These are phyloP conservation scores for Amblyjoppa fuscipennis DNA, from an alignment of 2,888 invertebrate species.

Conservation along the genomic window DNA sequence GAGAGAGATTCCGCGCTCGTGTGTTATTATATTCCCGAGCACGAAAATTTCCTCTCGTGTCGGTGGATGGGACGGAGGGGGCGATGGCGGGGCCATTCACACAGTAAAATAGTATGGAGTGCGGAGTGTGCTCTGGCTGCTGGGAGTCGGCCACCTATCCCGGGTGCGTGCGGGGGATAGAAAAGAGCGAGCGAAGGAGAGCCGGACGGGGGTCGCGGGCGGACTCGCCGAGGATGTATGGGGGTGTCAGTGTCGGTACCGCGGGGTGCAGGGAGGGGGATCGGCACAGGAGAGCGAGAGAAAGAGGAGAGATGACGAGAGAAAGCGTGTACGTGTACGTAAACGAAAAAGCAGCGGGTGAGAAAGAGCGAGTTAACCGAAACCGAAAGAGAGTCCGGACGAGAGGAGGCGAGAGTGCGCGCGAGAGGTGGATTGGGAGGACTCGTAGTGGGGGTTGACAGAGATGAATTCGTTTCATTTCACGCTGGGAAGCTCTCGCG, in stretches of 20 bases:
- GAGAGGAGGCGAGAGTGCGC: constrained; percentile 53
- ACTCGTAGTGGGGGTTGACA: constrained; percentile 83
- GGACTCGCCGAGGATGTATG: constrained; percentile 70
- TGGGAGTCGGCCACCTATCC: constrained; percentile 69
- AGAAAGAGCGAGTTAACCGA: constrained; percentile 65
- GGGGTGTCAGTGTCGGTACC: constrained; percentile 51
- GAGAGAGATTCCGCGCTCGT: constrained; percentile 40
- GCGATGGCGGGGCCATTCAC: constrained; percentile 45
- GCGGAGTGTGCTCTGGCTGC: constrained; percentile 27
- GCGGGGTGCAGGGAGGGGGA: constrained; percentile 38
- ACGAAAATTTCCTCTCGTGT: constrained; percentile 55
- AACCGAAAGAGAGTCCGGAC: constrained; percentile 58
- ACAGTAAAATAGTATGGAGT: constrained; percentile 64
- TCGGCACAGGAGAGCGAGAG: constrained; percentile 61
- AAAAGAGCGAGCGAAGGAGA: constrained; percentile 73
- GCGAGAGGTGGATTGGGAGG: constrained; percentile 71
- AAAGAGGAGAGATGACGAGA: constrained; percentile 50
- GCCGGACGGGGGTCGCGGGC: constrained; percentile 74
- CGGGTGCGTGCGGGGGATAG: constrained; percentile 82
- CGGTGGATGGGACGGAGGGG: constrained; percentile 30
- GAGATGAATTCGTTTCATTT: constrained; percentile 86
- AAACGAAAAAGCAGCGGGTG: constrained; percentile 58
- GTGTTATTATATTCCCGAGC: constrained; percentile 28
- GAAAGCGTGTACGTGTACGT: constrained; percentile 14
- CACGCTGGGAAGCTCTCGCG: constrained; percentile 86